Evolutionary conservation across 2,113 vertebrate genomes (phyloP), one percentile per base, ranked within the genome.

Genomic region (Neotoma lepida): DNA sequence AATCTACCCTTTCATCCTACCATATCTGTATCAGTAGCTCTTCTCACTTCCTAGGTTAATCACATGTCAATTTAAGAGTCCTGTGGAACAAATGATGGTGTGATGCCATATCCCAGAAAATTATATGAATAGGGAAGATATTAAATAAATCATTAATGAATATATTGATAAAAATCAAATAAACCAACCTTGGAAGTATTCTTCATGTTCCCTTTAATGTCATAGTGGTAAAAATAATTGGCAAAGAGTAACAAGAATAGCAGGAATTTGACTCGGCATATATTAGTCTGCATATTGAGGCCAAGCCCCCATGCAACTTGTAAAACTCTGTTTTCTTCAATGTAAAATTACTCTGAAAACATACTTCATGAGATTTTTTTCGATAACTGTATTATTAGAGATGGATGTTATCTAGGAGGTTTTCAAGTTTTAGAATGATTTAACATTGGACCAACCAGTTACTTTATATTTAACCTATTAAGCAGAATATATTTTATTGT

Each of bases 341-440:
- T 89, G 35, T 20, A 18, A 89, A 39, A 86, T 89, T 35, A 66
- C 3, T 76, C 81, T 77, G 89, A 44, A 41, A 49, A 41, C 70
- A 64, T 2, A 58, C 28, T 85, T 63, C 35, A 63, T 74, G 9
- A 9, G 44, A 44, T 77, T 89, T 66, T 76, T 94, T 56, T 63
- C 3, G 17, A 73, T 92, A 88, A 86, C 63, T 35, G 3, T 58
- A 81, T 56, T 86, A 73, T 63, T 91, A 86, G 33, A 39, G 44
- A 74, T 73, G 61, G n/a, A 76, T 77, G 58, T 68, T 58, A 81
- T 56, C 82, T 91, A 77, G 73, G 15, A 89, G 33, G 0, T 3
- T 95, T 94, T 89, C 33, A 89, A 68, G 39, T 84, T 95, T 85
- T 95, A 46, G 30, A 66, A 87, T 87, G 7, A 6, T 70, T 91